Evolutionary conservation across 2,797 vertebrate genomes (phyloP).

Genomic region (Malurus splendens): DNA sequence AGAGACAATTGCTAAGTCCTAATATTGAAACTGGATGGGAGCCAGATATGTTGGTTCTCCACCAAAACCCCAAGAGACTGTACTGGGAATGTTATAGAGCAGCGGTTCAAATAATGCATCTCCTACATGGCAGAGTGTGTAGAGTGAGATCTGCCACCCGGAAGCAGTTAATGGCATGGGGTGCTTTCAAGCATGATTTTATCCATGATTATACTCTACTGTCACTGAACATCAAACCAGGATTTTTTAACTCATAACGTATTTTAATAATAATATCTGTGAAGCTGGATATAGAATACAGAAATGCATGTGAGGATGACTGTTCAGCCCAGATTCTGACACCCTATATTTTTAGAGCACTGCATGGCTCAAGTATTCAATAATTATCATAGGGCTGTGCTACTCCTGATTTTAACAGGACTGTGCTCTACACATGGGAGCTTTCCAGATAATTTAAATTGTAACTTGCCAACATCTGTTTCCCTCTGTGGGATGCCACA

Average conservation of each 20-base stretch:
- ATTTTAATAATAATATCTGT: neutral
- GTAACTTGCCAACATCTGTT: constrained; percentile 50
- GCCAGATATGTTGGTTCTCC: neutral
- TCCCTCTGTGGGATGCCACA: constrained; percentile 40
- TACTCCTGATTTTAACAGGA: neutral
- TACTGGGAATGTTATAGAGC: neutral
- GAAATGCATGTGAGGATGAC: neutral
- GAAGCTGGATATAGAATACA: neutral
- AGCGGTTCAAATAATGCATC: neutral
- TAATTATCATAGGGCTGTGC: neutral
- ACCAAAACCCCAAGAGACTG: neutral
- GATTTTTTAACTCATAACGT: neutral
- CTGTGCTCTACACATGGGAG: neutral
- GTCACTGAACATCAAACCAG: neutral
- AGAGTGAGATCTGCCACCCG: neutral
- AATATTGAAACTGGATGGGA: neutral
- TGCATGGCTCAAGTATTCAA: neutral
- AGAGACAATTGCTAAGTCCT: neutral
- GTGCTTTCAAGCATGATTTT: neutral
- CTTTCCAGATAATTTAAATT: constrained; percentile 29
- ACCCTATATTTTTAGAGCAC: neutral
- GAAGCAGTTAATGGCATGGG: neutral
- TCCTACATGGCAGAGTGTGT: neutral
- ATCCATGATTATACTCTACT: neutral
- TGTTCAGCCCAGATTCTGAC: neutral